These are phyloP conservation scores for Gonioctena quinquepunctata DNA, from an alignment of 1,140 invertebrate genomes.

Conservation along the genomic window DNA sequence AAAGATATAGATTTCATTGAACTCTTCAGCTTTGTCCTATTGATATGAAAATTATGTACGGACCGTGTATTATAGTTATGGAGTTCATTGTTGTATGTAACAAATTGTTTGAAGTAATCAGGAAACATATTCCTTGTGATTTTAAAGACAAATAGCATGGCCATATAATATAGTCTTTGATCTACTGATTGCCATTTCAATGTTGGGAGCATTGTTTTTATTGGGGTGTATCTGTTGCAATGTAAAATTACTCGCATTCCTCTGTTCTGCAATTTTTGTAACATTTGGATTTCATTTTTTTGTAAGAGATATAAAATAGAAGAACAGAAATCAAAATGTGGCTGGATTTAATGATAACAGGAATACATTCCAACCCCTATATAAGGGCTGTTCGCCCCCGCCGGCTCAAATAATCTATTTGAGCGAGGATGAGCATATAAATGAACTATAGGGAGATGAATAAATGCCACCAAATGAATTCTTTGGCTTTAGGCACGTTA, in stretches of 20 bases:
- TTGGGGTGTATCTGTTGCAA: not conserved
- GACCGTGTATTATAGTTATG: constrained; percentile 5
- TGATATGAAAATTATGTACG: constrained; percentile 3
- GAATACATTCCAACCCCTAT: no score
- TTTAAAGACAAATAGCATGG: not conserved
- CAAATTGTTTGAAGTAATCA: not conserved
- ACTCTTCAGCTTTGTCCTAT: constrained; percentile 2
- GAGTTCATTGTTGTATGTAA: not conserved
- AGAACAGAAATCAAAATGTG: not conserved
- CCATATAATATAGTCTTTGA: not conserved
- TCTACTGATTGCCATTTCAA: not conserved
- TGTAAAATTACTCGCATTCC: not conserved
- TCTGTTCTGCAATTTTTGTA: constrained; percentile 3
- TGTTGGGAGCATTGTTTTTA: not conserved
- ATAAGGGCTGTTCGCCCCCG: no score
- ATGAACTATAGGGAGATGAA: no score
- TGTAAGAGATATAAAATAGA: not conserved
- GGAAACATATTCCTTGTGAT: constrained; percentile 2
- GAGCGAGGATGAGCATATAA: no score
- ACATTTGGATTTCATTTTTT: not conserved
- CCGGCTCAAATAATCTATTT: no score
- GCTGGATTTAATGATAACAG: no score
- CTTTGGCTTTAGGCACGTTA: no score
- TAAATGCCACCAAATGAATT: no score
- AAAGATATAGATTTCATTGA: no score